phyloP scores from a whole-genome alignment of 2,888 invertebrate species.

The Ectemnius lituratus region DNA sequence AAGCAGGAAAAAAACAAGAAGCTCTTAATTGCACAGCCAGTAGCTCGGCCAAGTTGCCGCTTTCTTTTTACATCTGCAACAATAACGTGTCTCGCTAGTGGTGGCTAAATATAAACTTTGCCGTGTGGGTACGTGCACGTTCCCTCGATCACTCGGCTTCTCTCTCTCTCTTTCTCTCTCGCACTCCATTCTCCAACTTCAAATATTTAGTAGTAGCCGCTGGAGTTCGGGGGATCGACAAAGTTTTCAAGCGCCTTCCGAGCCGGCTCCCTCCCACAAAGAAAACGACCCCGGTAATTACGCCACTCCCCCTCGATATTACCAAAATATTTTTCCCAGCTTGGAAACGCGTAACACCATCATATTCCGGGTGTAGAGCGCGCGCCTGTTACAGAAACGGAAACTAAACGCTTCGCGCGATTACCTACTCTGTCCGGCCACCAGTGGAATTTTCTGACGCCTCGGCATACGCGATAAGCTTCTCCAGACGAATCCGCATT shows the following conservation, averaged over 20 bases:
- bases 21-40: slow-evolving; percentile 44
- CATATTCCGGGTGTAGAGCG: too few relatives aligned
- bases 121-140: slow-evolving; percentile 27
- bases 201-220: slow-evolving; percentile 34
- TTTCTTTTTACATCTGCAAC: slow-evolving; percentile 47
- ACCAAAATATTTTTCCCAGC: slow-evolving; percentile 3
- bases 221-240: neutral
- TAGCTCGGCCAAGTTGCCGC: slow-evolving; percentile 10
- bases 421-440: too few relatives aligned
- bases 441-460: too few relatives aligned
- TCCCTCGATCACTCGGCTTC: neutral
- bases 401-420: too few relatives aligned
- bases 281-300: slow-evolving; percentile 40
- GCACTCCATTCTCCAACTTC: slow-evolving; percentile 2
- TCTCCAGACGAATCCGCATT: too few relatives aligned
- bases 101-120: slow-evolving; percentile 47
- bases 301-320: neutral
- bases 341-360: too few relatives aligned
- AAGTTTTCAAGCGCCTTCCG: slow-evolving; percentile 30
- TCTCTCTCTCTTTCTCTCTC: neutral
- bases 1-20: slow-evolving; percentile 2
- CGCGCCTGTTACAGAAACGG: too few relatives aligned
- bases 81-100: slow-evolving; percentile 45
- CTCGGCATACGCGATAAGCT: too few relatives aligned
- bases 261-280: slow-evolving; percentile 8